Base-by-base conservation (phyloP, 92 coral and sea anemone genomes). In the Heteractis magnifica region DNA sequence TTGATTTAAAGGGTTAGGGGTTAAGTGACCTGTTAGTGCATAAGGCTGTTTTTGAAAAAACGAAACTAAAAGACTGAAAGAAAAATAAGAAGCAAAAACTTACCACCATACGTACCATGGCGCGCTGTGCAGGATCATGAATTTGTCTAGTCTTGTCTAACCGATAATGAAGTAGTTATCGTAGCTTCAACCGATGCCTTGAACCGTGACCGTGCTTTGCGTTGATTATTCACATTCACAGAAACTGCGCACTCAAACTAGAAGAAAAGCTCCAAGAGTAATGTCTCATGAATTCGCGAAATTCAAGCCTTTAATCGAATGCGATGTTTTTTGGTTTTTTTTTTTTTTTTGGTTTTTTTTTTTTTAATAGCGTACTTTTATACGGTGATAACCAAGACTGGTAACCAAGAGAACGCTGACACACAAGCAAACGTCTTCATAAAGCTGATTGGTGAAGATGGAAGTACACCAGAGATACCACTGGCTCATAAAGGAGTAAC, bases 381-480 rank as follows among this genome's bases (percentile, higher is more conserved):
- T 59, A 89, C 94, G 74, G 78, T 94, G 50, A 72, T 86, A 41
- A 92, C 94, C 74, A 90, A 94, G 86, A 94, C 98, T n/a, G 98
- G 98, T 15, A 84, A 70, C 59, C 78, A 87, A 72, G 90, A 85
- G 52, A 77, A 86, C n/a, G 95, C 87, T 15, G 96, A 95, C 23
- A 94, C 96, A 18, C 90, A 86, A 50, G 95, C 96, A 34, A 90
- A 94, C 52, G 92, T 94, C 60, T 94, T 86, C 78, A 72, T 94
- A 52, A 91, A 91, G 77, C 90, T 94, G n/a, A 77, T 87, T 77
- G 98, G 98, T 8, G 89, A 91, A 48, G 84, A 88, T 56, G 98
- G 98, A 1, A 86, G 85, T 4, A 90, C 96, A 16, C 96, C 91
- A 64, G 93, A 90, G 65, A 65, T 87, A 20, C 86, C 92, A 49